Evolutionary conservation across 1,140 invertebrate species (phyloP), one percentile per base, ranked within the genome.

Genomic region (Penaeus indicus): DNA sequence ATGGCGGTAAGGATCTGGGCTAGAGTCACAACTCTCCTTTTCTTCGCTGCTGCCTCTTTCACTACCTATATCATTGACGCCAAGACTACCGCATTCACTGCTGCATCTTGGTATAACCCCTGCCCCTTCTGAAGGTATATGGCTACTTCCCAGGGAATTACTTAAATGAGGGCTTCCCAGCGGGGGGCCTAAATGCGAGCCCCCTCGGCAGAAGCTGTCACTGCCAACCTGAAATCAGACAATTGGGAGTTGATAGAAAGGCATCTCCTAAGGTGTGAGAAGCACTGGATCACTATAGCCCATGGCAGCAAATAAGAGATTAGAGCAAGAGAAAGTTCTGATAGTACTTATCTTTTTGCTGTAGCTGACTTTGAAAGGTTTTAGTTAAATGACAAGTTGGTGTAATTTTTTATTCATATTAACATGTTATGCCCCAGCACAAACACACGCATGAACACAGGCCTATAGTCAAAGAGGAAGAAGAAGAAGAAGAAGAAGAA

Each of bases 11-110:
- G 79, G 69, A 60, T 90, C 79, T 21, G 89, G 85, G 63, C 80
- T 83, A 54, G 84, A 86, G 81, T 80, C 83, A 82, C 88, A 89
- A 47, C 83, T 89, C 54, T 90, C 84, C 69, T 90, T 90, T 32
- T 84, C 85, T 64, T 90, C 89, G 63, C 84, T 90, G 42, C 89
- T 86, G 16, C 80, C 81, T 38, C 88, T 60, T 61, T 89, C 88
- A 86, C 85, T 86, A 42, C 84, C 78, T 67, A 63, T 83, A 75
- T 86, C 83, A 77, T 69, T 90, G 11, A 81, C 80, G 22, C 32
- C 84, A 21, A 83, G 54, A 72, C 80, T 90, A 32, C 84, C 89
- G 75, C 84, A 86, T 42, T 90, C 78, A 83, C 77, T 85, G 27
- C 84, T 72, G 42, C 78, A 83, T 61, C 78, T 32, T 32, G 38